Percentiles rank a stretch among this genome's conserved stretches.
phyloP scores from a whole-genome alignment of 2,113 vertebrate species.

The Peromyscus polionotus region DNA sequence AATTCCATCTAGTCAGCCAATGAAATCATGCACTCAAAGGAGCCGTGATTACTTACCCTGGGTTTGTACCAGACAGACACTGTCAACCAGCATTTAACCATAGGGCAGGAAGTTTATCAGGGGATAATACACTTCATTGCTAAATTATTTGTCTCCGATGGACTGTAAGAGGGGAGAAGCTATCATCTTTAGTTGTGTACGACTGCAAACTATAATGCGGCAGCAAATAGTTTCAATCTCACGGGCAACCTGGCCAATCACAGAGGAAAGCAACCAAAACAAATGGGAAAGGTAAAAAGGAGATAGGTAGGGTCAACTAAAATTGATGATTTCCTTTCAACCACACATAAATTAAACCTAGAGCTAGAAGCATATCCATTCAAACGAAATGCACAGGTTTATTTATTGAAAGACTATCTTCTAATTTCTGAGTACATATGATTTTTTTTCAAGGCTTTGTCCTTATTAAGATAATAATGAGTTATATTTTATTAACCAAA shows the following conservation, averaged over 20 bases:
- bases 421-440: neutral
- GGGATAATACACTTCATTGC: neutral
- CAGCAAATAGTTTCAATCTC: neutral
- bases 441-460: neutral
- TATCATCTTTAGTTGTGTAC: neutral
- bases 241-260: neutral
- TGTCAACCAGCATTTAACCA: neutral
- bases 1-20: neutral
- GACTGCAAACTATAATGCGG: neutral
- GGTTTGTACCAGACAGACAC: neutral
- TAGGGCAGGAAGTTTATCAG: neutral
- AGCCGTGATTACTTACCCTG: neutral
- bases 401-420: neutral
- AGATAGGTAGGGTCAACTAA: neutral
- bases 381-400: neutral
- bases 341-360: neutral
- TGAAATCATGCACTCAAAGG: no score
- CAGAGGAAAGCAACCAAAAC: neutral
- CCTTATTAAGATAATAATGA: neutral
- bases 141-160: neutral
- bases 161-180: neutral
- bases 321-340: accelerated
- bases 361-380: neutral
- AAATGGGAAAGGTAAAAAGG: neutral
- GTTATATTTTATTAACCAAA: neutral